Evolutionary conservation across 2,797 vertebrate species (phyloP).

Genomic region (Tapirus indicus): DNA sequence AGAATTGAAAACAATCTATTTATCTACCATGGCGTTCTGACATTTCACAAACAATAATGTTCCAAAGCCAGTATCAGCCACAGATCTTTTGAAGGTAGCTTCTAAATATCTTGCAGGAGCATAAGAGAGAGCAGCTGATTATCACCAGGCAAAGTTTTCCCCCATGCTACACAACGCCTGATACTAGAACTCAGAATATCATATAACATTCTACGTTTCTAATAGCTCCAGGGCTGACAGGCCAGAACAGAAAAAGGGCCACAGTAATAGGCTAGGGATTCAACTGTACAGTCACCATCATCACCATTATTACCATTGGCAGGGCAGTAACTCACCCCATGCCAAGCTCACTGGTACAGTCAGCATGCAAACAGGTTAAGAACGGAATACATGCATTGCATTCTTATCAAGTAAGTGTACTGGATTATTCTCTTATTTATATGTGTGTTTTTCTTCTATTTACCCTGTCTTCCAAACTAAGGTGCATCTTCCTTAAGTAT

Average conservation of each 20-base stretch:
- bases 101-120: background rate
- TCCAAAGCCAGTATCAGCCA: background rate
- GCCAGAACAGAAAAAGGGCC: background rate
- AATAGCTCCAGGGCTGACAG: background rate
- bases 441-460: background rate
- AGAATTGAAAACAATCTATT: conserved; percentile 25
- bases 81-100: background rate
- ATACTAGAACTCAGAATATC: background rate
- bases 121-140: background rate
- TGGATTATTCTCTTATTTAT: conserved; percentile 13
- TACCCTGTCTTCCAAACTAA: conserved; percentile 53
- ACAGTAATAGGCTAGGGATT: background rate
- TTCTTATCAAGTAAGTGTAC: background rate
- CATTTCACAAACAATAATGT: background rate
- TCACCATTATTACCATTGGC: background rate
- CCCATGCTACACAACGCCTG: background rate
- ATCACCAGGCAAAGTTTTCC: background rate
- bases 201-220: background rate
- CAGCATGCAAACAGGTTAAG: background rate
- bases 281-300: background rate
- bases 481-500: background rate
- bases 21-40: background rate
- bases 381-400: background rate
- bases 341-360: background rate
- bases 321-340: background rate